Base-by-base conservation (phyloP, 2,888 invertebrate species). In the Euphydryas editha region DNA sequence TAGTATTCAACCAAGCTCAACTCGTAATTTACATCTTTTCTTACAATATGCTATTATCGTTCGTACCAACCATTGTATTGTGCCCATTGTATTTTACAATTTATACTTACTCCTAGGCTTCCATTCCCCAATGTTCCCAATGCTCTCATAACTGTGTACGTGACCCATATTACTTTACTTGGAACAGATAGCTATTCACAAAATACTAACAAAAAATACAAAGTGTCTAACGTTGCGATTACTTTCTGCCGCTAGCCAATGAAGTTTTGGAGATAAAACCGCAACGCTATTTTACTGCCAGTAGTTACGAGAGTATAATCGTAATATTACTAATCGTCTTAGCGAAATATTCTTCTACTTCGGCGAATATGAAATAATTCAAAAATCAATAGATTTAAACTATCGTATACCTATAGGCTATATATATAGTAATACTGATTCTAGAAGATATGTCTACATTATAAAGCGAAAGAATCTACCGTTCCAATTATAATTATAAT, bases 31-130 rank as follows among this genome's bases (percentile, higher is more conserved):
- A 65, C 61, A 68, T 68, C 44, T 49, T 37, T 58, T 58, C 39
- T 58, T 64, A 64, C 42, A 62, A 65, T 64, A 64, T 65, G 55
- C 55, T 54, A 20, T 49, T 62, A 58, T 54, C 58, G 58, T 59
- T 20, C 36, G 36, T 62, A 81, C 77, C 75, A 75, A 60, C 51
- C 51, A 55, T 49, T 64, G 58, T 62, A 57, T 62, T 62, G 58
- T 44, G 51, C 49, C 57, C 58, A 62, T 62, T 62, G 58, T 67
- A 62, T 59, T 62, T 62, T 54, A 58, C 44, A 44, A 51, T 51
- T 56, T 54, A 62, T 67, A 54, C 49, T 59, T 57, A 67, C 55
- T 67, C 61, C 57, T 62, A 54, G 58, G 57, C 39, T 47, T 30
- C 65, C 60, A 60, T 65, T 56, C 39, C 65, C 47, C 56, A 65